phyloP scores from a whole-genome alignment of 2,113 vertebrate genomes.

The Physeter macrocephalus region DNA sequence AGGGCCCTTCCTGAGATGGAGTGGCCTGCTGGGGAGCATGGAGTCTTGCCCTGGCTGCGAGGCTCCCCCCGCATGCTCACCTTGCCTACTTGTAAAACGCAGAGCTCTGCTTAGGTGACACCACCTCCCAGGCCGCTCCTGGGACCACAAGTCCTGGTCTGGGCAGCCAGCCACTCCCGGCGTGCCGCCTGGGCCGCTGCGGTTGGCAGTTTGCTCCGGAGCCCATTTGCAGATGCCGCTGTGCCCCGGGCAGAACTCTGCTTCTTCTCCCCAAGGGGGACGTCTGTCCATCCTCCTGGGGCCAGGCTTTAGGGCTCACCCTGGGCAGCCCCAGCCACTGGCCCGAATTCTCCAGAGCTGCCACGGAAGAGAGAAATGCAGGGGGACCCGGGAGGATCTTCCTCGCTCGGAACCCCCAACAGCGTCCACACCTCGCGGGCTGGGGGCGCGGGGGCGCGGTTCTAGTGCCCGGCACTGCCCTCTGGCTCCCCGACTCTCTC shows the following conservation, averaged over 20 bases:
- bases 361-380: background rate
- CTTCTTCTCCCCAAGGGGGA: background rate
- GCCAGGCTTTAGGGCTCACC: background rate
- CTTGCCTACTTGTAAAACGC: background rate
- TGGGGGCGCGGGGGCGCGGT: background rate
- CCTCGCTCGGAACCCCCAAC: background rate
- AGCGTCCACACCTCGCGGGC: rapidly evolving
- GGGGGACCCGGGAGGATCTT: background rate
- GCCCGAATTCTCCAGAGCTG: background rate
- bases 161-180: rapidly evolving
- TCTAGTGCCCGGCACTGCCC: too few species aligned
- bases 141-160: background rate
- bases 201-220: background rate
- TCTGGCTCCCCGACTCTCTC: background rate
- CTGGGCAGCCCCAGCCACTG: background rate
- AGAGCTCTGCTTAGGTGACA: background rate
- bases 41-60: background rate
- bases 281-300: background rate
- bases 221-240: background rate
- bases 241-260: background rate
- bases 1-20: background rate
- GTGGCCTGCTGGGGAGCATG: background rate
- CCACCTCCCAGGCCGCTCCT: background rate
- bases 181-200: background rate
- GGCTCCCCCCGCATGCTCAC: background rate